These are phyloP conservation scores for Drosophila sturtevanti DNA, from an alignment of 1,140 invertebrate genomes.

Conservation along the genomic window DNA sequence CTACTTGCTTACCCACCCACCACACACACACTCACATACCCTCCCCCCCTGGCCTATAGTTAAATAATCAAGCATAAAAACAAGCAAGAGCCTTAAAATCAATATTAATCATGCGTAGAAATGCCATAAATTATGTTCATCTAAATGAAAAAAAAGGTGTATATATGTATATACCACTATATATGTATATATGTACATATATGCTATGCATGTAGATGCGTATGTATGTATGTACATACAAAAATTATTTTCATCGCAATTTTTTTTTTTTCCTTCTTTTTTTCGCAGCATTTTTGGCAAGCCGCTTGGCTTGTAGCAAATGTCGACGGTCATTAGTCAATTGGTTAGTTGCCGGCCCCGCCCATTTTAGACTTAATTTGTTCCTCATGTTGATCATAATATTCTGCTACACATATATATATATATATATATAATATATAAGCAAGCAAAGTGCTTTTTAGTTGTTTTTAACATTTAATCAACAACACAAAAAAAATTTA, in stretches of 20 bases:
- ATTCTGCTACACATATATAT: not conserved
- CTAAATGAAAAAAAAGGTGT: constrained; percentile 15
- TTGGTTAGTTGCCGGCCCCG: constrained; percentile 38
- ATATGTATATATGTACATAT: constrained; percentile 2
- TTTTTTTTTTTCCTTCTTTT: constrained; percentile 22
- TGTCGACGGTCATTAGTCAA: constrained; percentile 73
- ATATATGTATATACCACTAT: not conserved
- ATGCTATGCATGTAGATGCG: not conserved
- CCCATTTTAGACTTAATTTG: constrained; percentile 25
- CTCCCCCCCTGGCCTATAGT: not conserved
- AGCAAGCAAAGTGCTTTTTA: not conserved
- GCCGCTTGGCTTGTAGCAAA: constrained; percentile 52
- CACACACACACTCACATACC: not conserved
- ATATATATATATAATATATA: not conserved
- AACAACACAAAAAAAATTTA: not conserved
- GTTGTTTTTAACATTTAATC: not conserved
- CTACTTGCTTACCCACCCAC: not conserved
- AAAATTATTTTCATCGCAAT: constrained; percentile 47
- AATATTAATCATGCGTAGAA: constrained; percentile 80
- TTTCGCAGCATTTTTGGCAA: constrained; percentile 20
- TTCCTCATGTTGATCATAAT: not conserved
- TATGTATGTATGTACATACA: constrained; percentile 10
- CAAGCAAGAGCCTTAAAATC: constrained; percentile 67
- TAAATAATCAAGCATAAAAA: constrained; percentile 36
- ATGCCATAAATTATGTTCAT: constrained; percentile 71